Percentiles rank a stretch among this genome's conserved stretches.
phyloP scores from a whole-genome alignment of 1,140 invertebrate species.

The Psilanteris sp. region DNA sequence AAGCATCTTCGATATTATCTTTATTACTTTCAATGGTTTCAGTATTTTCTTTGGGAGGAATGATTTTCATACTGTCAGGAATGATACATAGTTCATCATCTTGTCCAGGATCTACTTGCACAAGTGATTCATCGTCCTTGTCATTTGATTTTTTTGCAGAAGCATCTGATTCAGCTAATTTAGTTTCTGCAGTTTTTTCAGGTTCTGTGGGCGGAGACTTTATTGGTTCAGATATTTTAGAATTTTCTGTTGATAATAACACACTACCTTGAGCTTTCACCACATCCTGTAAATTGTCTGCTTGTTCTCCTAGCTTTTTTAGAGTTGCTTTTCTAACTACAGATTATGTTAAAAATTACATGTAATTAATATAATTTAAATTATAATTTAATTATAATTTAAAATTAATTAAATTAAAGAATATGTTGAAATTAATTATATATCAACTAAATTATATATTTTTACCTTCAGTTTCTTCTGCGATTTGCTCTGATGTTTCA shows the following conservation, averaged over 20 bases:
- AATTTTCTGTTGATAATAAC: neutral
- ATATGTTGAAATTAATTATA: too few species aligned
- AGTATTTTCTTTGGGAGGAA: conserved; percentile 32
- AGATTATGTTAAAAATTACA: too few species aligned
- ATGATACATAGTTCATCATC: conserved; percentile 78
- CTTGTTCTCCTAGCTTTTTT: conserved; percentile 67
- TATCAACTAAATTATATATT: too few species aligned
- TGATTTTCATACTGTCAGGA: conserved; percentile 76
- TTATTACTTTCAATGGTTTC: neutral
- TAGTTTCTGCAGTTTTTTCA: conserved; percentile 4
- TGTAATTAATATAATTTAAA: too few species aligned
- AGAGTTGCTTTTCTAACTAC: conserved; percentile 61
- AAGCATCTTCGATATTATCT: neutral
- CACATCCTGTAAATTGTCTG: conserved; percentile 70
- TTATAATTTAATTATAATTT: too few species aligned
- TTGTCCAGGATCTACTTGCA: conserved; percentile 72
- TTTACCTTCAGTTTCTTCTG: conserved; percentile 66
- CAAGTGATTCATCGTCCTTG: conserved; percentile 8
- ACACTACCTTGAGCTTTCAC: conserved; percentile 64
- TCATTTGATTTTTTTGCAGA: conserved; percentile 11
- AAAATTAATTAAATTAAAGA: too few species aligned
- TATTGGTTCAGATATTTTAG: neutral
- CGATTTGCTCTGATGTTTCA: conserved; percentile 68
- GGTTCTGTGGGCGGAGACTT: neutral
- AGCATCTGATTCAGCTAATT: conserved; percentile 12